Percentiles rank a stretch among this genome's conserved stretches.
These are phyloP conservation scores for Drosophila formosana DNA, from an alignment of 2,888 invertebrate genomes.

Conservation along the genomic window DNA sequence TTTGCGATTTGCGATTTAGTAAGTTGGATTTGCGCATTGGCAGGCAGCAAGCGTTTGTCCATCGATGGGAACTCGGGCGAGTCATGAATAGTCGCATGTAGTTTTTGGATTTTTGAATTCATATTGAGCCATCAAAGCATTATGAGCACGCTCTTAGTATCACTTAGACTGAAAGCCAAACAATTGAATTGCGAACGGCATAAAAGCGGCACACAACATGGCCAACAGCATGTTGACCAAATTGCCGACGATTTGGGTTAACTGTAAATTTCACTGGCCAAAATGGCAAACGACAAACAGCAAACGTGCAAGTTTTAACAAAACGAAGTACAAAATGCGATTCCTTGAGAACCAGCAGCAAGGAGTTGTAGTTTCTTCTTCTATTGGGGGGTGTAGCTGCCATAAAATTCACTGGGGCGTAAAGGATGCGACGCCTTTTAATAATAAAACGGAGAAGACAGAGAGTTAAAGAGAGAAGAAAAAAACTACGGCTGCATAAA, in stretches of 20 bases:
- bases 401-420: constrained; percentile 80
- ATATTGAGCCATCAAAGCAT: constrained; percentile 69
- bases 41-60: constrained; percentile 4
- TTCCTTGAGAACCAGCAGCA: constrained; percentile 28
- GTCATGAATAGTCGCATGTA: constrained; percentile 6
- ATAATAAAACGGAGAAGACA: constrained; percentile 53
- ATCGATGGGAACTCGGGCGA: constrained; percentile 12
- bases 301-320: constrained; percentile 79
- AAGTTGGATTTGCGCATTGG: constrained; percentile 47
- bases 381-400: constrained; percentile 20
- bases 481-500: constrained; percentile 69
- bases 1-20: constrained; percentile 46
- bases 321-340: constrained; percentile 59
- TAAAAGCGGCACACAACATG: constrained; percentile 32
- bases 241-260: constrained; percentile 80
- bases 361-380: constrained; percentile 2
- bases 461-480: not conserved
- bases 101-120: constrained; percentile 47
- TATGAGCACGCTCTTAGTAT: constrained; percentile 64
- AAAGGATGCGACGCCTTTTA: constrained; percentile 79
- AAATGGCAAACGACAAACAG: constrained; percentile 44
- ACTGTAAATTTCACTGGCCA: constrained; percentile 71
- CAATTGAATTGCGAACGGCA: constrained; percentile 73
- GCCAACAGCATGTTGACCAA: constrained; percentile 73
- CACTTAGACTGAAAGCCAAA: constrained; percentile 64